Percentiles rank a stretch among this genome's conserved stretches.
Conservation (phyloP, 2,113 vertebrate species). For the Macrotis lagotis region DNA sequence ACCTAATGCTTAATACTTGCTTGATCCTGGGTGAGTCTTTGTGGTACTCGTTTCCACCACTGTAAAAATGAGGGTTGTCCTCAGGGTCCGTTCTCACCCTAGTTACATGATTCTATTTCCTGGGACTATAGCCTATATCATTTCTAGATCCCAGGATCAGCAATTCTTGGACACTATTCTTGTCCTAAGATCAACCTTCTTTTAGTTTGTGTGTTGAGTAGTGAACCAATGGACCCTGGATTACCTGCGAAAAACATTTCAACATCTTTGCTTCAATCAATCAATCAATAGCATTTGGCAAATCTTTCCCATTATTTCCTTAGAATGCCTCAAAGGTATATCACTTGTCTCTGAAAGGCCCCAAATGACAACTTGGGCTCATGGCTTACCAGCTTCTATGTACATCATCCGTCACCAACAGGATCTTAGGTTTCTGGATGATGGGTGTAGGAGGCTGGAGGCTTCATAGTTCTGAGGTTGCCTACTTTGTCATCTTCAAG, state of each 20-base stretch:
- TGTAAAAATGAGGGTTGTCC: too few species aligned
- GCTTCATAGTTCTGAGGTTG: conserved; percentile 86
- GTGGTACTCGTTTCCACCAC: neutral
- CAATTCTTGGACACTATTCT: neutral
- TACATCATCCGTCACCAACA: conserved; percentile 92
- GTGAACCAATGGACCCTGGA: neutral
- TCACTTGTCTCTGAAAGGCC: neutral
- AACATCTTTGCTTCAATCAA: neutral
- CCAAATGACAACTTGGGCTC: neutral
- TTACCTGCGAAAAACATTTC: neutral
- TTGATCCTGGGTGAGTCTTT: neutral
- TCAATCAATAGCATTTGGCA: neutral
- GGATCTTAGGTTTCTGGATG: conserved; percentile 91
- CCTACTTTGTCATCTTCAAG: conserved; percentile 89
- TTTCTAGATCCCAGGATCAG: neutral
- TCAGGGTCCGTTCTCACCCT: neutral
- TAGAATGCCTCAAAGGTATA: neutral
- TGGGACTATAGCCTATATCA: neutral
- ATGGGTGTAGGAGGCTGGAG: conserved; percentile 67
- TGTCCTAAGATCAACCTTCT: neutral
- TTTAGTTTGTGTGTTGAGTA: neutral
- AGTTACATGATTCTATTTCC: neutral
- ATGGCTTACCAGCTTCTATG: conserved; percentile 95
- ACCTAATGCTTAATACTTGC: neutral
- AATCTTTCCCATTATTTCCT: too few species aligned